Evolutionary conservation across 2,888 invertebrate species (phyloP).

Genomic region (Trichopria drosophilae): DNA sequence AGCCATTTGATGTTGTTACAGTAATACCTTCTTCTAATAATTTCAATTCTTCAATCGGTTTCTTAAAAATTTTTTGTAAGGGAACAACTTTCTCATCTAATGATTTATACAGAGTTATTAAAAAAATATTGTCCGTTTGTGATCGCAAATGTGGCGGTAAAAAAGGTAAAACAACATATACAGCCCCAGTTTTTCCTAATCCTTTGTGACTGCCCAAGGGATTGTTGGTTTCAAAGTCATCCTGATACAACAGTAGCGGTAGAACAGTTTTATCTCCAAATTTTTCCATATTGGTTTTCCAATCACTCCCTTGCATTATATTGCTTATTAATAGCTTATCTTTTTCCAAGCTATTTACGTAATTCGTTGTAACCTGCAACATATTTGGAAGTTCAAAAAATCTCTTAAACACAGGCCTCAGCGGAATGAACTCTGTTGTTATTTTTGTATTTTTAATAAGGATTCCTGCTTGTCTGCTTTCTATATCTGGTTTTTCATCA

Average conservation of each 20-base stretch:
- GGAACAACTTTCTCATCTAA: slow-evolving; percentile 27
- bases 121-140: slow-evolving; percentile 35
- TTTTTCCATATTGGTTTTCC: slow-evolving; percentile 16
- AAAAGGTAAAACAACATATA: slow-evolving; percentile 30
- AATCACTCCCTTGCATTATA: slow-evolving; percentile 23
- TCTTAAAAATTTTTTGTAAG: slow-evolving; percentile 30
- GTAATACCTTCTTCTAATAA: slow-evolving; percentile 29
- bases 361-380: slow-evolving; percentile 22
- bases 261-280: slow-evolving; percentile 27
- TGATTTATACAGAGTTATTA: slow-evolving; percentile 33
- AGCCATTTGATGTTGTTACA: neutral
- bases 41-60: slow-evolving; percentile 30
- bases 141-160: slow-evolving; percentile 27
- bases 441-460: too few species aligned
- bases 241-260: slow-evolving; percentile 34
- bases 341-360: slow-evolving; percentile 15
- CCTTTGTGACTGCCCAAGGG: slow-evolving; percentile 36
- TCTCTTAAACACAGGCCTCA: slow-evolving; percentile 24
- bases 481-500: neutral
- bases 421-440: slow-evolving; percentile 29
- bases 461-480: too few species aligned
- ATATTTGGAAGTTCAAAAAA: slow-evolving; percentile 28
- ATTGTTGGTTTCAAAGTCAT: slow-evolving; percentile 39
- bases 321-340: slow-evolving; percentile 20
- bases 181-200: slow-evolving; percentile 35